Evolutionary conservation across 2,888 invertebrate species (phyloP).

Genomic region (Odontocerum albicorne): DNA sequence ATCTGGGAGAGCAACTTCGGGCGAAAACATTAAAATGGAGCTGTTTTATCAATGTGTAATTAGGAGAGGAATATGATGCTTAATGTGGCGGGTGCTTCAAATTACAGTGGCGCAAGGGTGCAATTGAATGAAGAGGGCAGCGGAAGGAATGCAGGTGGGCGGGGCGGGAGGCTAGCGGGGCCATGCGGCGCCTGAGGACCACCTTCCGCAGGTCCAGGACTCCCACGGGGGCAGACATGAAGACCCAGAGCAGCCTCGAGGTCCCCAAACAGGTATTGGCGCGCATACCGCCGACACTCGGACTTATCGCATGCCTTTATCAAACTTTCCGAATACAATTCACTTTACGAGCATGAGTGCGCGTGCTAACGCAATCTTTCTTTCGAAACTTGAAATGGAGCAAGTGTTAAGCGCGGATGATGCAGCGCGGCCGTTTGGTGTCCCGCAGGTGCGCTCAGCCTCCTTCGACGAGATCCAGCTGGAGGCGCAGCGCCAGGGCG

Average conservation of each 20-base stretch:
- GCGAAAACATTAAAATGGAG: too few species aligned
- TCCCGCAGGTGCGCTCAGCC: constrained; percentile 72
- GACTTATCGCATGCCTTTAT: constrained; percentile 57
- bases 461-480: constrained; percentile 89
- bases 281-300: constrained; percentile 52
- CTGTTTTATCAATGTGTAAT: too few species aligned
- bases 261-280: constrained; percentile 76
- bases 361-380: constrained; percentile 26
- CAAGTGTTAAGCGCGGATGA: constrained; percentile 25
- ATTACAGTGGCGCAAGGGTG: constrained; percentile 27
- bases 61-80: constrained; percentile 2
- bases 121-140: constrained; percentile 29
- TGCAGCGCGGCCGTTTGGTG: constrained; percentile 27
- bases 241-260: constrained; percentile 87
- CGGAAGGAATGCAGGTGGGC: constrained; percentile 31
- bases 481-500: constrained; percentile 66
- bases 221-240: constrained; percentile 89
- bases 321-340: constrained; percentile 7
- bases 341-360: constrained; percentile 21
- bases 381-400: constrained; percentile 28
- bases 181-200: constrained; percentile 79
- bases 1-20: too few species aligned
- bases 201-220: constrained; percentile 87
- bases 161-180: constrained; percentile 40
- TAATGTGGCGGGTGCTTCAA: too few species aligned